These are phyloP conservation scores for Emmelina monodactyla DNA, from an alignment of 2,888 invertebrate species.

Conservation along the genomic window DNA sequence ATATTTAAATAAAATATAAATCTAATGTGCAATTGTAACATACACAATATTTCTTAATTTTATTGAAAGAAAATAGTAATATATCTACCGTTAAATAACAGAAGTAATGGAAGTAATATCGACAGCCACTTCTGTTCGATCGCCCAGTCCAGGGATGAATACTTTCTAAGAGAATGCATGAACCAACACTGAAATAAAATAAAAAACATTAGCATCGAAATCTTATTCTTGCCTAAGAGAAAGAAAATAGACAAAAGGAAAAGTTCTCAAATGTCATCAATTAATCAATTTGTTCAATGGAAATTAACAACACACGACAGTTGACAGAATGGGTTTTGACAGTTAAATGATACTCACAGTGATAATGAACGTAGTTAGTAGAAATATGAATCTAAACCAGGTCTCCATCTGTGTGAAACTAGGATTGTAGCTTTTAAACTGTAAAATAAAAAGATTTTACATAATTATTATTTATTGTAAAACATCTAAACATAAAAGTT, in stretches of 20 bases:
- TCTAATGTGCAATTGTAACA: too few species aligned
- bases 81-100: conserved; percentile 87
- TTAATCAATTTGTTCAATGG: too few species aligned
- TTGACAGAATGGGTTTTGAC: background rate
- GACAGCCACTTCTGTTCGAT: conserved; percentile 98
- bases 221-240: too few species aligned
- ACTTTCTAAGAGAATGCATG: conserved; percentile 86
- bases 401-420: conserved; percentile 97
- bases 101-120: conserved; percentile 81
- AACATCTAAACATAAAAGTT: too few species aligned
- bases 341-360: conserved; percentile 71
- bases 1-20: too few species aligned
- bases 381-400: conserved; percentile 95
- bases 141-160: conserved; percentile 92
- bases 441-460: conserved; percentile 51
- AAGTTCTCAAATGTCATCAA: too few species aligned
- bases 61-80: background rate
- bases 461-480: too few species aligned
- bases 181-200: conserved; percentile 85
- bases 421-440: conserved; percentile 97
- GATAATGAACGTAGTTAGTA: conserved; percentile 84
- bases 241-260: too few species aligned
- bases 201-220: background rate
- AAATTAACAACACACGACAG: too few species aligned
- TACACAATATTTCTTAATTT: too few species aligned